Percentiles rank a stretch among this genome's conserved stretches.
Evolutionary conservation across 2,113 vertebrate species (phyloP).

Genomic region (Melanerpes aurifrons): DNA sequence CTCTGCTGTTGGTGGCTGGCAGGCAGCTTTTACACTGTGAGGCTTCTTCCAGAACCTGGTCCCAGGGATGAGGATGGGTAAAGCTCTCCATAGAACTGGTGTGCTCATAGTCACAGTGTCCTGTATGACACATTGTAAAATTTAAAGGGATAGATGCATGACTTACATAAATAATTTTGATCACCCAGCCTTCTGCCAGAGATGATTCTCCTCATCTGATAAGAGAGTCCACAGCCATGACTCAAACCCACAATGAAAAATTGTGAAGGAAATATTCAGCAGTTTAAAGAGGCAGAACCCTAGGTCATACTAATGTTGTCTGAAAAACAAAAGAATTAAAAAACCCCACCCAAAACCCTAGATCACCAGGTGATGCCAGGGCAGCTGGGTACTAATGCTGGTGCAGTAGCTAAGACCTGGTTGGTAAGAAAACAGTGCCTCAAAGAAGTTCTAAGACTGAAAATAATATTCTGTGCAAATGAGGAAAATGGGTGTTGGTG

Average conservation of each 20-base stretch:
- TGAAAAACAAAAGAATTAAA: not conserved
- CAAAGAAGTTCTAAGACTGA: not conserved
- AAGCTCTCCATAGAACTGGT: not conserved
- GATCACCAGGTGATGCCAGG: not conserved
- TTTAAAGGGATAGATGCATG: not conserved
- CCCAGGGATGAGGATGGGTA: not conserved
- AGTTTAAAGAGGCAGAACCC: not conserved
- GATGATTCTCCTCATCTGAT: not conserved
- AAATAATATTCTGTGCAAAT: not conserved
- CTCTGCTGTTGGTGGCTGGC: not conserved
- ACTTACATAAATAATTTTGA: not conserved
- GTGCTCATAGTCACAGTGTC: not conserved
- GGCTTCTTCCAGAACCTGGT: not conserved
- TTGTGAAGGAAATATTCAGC: not conserved
- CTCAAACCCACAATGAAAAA: not conserved
- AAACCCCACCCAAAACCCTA: too few species aligned
- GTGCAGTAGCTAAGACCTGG: not conserved
- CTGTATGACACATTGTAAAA: not conserved
- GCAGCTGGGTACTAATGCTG: not conserved
- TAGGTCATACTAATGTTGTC: not conserved
- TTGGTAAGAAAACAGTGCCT: not conserved
- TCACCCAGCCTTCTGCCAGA: not conserved
- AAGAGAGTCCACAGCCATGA: not conserved
- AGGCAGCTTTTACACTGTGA: not conserved
- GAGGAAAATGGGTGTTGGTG: not conserved